Evolutionary conservation across 2,888 invertebrate genomes (phyloP).

Genomic region (Rhyacophila evoluta): DNA sequence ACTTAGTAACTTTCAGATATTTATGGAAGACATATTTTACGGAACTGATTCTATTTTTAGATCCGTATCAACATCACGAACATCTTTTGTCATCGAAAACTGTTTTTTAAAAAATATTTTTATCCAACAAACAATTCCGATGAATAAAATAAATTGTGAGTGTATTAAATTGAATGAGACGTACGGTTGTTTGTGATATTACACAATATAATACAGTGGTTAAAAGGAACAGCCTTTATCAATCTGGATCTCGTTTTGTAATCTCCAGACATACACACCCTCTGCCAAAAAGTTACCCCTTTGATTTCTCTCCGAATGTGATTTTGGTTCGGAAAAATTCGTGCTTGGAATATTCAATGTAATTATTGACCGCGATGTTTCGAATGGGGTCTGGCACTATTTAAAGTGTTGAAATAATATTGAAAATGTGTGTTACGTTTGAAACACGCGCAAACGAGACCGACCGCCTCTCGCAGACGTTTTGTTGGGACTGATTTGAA

Average conservation of each 20-base stretch:
- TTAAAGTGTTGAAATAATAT: neutral
- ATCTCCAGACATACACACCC: conserved; percentile 22
- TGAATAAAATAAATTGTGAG: neutral
- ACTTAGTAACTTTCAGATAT: neutral
- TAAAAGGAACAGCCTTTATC: neutral
- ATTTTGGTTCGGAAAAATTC: neutral
- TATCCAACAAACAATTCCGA: neutral
- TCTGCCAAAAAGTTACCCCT: neutral
- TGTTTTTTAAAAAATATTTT: neutral
- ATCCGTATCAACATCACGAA: neutral
- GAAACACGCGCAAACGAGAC: neutral
- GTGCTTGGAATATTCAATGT: neutral
- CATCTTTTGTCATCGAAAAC: neutral
- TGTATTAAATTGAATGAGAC: no score
- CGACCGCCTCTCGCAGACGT: neutral
- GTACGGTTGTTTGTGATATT: neutral
- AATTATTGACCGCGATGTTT: neutral
- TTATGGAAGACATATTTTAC: neutral
- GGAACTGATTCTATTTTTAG: conserved; percentile 7
- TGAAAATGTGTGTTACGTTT: neutral
- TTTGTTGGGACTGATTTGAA: neutral
- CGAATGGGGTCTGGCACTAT: neutral
- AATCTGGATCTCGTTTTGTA: conserved; percentile 3
- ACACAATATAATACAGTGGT: neutral
- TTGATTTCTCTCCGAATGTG: neutral